These are phyloP conservation scores for Chironomus striatipennis DNA, from an alignment of 1,140 invertebrate genomes.

Conservation along the genomic window DNA sequence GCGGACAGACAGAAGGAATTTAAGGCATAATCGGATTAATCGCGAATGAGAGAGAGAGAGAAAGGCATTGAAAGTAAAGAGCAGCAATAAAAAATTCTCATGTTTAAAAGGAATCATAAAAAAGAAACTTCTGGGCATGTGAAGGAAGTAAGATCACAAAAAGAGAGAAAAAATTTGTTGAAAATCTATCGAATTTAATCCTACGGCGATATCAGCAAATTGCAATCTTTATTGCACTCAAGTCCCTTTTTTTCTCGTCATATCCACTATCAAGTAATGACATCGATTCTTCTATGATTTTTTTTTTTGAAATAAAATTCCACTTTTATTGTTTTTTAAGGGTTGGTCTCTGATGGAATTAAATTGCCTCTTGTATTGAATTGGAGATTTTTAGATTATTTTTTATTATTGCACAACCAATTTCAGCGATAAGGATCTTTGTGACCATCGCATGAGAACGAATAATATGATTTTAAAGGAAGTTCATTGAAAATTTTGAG, in stretches of 20 bases:
- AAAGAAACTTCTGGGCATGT: too few species aligned
- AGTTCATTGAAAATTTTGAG: not conserved
- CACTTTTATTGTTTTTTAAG: conserved; percentile 3
- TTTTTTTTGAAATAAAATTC: conserved; percentile 1
- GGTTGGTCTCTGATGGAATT: not conserved
- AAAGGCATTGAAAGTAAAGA: not conserved
- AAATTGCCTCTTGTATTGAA: not conserved
- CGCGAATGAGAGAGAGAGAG: conserved; percentile 4
- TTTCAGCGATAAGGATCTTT: not conserved
- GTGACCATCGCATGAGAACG: not conserved
- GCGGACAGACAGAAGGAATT: not conserved
- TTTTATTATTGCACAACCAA: not conserved
- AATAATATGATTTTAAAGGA: not conserved
- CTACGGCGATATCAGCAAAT: conserved; percentile 2
- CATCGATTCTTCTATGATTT: not conserved
- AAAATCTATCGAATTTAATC: not conserved
- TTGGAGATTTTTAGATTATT: not conserved
- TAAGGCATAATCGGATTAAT: conserved; percentile 17
- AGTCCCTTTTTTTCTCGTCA: not conserved
- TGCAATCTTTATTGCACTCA: conserved; percentile 6
- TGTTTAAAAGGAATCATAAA: too few species aligned
- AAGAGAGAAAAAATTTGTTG: not conserved
- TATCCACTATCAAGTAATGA: not conserved
- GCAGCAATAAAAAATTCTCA: too few species aligned
- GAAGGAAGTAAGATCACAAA: too few species aligned